These are phyloP conservation scores for Fukomys damarensis DNA, from an alignment of 2,113 vertebrate genomes.

Conservation along the genomic window DNA sequence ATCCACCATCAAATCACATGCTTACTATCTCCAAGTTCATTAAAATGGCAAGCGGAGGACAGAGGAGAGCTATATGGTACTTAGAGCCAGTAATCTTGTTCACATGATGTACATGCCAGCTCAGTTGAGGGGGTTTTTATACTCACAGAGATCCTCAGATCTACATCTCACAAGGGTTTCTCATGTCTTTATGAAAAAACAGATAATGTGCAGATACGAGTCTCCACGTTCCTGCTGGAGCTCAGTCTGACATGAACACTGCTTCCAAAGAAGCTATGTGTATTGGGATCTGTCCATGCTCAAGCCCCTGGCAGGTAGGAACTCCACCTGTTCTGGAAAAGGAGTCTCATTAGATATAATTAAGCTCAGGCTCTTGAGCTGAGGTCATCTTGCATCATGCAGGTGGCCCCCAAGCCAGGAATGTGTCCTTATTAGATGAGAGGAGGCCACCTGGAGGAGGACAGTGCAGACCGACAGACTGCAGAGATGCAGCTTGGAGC, in stretches of 20 bases:
- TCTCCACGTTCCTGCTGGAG: neutral
- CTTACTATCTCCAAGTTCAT: neutral
- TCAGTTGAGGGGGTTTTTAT: fast-evolving
- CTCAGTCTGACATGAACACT: neutral
- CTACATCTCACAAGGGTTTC: neutral
- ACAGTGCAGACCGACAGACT: neutral
- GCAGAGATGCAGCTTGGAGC: neutral
- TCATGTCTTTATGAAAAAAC: neutral
- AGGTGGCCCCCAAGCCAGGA: neutral
- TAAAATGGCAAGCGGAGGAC: neutral
- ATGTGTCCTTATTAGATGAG: neutral
- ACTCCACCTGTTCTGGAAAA: neutral
- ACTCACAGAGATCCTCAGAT: neutral
- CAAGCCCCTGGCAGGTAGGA: neutral
- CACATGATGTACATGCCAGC: neutral
- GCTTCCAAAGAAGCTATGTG: neutral
- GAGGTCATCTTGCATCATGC: neutral
- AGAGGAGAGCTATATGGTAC: neutral
- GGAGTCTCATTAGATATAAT: neutral
- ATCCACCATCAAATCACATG: neutral
- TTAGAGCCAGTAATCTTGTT: neutral
- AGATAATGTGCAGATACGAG: neutral
- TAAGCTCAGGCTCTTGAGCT: neutral
- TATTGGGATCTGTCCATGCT: neutral
- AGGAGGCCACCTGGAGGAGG: neutral